Evolutionary conservation across 2,888 invertebrate species (phyloP).

Genomic region (Dyspetes luteomarginatus): DNA sequence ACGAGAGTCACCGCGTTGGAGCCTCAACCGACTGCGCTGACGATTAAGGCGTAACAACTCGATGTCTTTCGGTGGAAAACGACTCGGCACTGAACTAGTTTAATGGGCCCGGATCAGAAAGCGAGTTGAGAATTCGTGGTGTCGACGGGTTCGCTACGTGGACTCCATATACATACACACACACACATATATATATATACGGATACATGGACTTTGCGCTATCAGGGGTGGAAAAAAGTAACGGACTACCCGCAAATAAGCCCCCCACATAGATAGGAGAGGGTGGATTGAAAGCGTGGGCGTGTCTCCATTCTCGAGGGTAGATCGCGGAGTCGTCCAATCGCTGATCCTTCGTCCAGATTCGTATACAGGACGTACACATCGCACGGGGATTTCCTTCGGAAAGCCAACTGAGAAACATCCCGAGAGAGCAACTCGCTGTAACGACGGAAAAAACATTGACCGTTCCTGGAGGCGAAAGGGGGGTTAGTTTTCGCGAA

Average conservation of each 20-base stretch:
- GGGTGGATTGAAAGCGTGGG: slow-evolving; percentile 68
- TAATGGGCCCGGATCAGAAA: not conserved
- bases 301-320: slow-evolving; percentile 72
- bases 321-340: slow-evolving; percentile 74
- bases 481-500: slow-evolving; percentile 21
- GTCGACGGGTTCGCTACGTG: not conserved
- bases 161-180: slow-evolving; percentile 6
- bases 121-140: not conserved
- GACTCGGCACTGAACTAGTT: not conserved
- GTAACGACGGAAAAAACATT: slow-evolving; percentile 80
- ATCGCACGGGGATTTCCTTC: slow-evolving; percentile 61
- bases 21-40: not conserved
- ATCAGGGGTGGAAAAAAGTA: slow-evolving; percentile 75
- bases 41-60: slow-evolving; percentile 5
- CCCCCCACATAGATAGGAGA: slow-evolving; percentile 69
- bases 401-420: slow-evolving; percentile 42
- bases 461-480: slow-evolving; percentile 74
- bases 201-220: slow-evolving; percentile 4
- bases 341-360: slow-evolving; percentile 70
- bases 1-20: not conserved
- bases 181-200: slow-evolving; percentile 16
- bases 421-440: slow-evolving; percentile 28
- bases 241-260: slow-evolving; percentile 80
- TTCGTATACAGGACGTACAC: slow-evolving; percentile 59
- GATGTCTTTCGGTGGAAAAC: slow-evolving; percentile 1